These are phyloP conservation scores for Erebia aethiops DNA, from an alignment of 2,888 invertebrate genomes.

Conservation along the genomic window DNA sequence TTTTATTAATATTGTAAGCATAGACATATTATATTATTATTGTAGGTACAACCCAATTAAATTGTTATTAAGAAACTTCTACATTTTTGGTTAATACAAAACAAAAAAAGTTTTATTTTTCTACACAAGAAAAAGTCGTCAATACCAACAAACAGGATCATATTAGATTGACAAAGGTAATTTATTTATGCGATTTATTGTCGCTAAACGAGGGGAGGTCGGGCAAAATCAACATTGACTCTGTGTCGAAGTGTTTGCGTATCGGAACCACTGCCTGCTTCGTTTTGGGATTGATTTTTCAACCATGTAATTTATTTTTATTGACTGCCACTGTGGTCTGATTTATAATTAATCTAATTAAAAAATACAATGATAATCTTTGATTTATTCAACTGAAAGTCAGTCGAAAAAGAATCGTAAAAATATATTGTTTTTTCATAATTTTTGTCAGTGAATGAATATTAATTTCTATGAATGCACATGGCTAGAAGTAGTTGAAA, in stretches of 20 bases:
- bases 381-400: too few relatives aligned
- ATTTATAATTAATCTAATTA: too few relatives aligned
- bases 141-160: conserved; percentile 60
- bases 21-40: too few relatives aligned
- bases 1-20: too few relatives aligned
- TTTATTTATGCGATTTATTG: conserved; percentile 79
- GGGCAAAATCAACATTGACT: conserved; percentile 73
- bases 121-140: conserved; percentile 25
- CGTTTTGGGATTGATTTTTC: conserved; percentile 47
- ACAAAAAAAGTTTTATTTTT: not conserved
- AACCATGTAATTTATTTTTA: conserved; percentile 28
- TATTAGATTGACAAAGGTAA: conserved; percentile 73
- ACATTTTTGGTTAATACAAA: not conserved
- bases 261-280: conserved; percentile 52
- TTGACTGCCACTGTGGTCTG: not conserved
- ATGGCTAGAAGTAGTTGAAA: too few relatives aligned
- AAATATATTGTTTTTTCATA: too few relatives aligned
- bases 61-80: too few relatives aligned
- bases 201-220: conserved; percentile 58
- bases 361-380: too few relatives aligned
- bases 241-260: conserved; percentile 74
- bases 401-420: too few relatives aligned
- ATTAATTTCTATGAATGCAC: too few relatives aligned
- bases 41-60: too few relatives aligned
- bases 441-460: too few relatives aligned